Percentiles rank a stretch among this genome's conserved stretches.
phyloP scores from a whole-genome alignment of 2,113 vertebrate species.

The Spea multiplicata region DNA sequence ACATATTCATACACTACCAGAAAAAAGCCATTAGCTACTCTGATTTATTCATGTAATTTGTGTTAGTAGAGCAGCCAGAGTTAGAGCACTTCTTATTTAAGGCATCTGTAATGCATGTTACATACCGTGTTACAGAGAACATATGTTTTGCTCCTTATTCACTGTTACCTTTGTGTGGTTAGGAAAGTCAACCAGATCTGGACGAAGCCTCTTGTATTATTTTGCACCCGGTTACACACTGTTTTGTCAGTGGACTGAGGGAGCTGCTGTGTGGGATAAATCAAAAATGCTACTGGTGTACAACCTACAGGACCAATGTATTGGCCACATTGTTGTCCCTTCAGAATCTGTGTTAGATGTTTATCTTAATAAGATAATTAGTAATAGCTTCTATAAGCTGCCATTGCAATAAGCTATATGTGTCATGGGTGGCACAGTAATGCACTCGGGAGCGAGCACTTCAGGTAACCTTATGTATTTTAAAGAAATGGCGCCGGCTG shows the following conservation, averaged over 20 bases:
- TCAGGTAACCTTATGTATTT: neutral
- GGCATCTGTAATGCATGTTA: conserved; percentile 1
- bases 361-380: conserved; percentile 6
- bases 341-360: neutral
- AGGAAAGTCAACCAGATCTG: neutral
- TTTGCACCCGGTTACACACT: conserved; percentile 13
- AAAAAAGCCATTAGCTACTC: neutral
- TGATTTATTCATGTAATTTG: neutral
- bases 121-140: neutral
- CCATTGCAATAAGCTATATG: conserved; percentile 30
- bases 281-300: neutral
- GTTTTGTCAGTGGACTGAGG: conserved; percentile 10
- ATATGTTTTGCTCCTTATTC: neutral
- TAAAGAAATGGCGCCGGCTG: neutral
- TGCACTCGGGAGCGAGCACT: conserved; percentile 23
- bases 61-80: neutral
- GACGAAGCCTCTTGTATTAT: neutral
- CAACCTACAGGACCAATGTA: neutral
- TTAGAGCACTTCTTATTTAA: conserved; percentile 11
- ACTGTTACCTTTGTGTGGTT: neutral
- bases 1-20: neutral
- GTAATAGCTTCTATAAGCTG: neutral
- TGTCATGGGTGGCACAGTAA: conserved; percentile 18
- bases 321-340: neutral
- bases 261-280: conserved; percentile 28